Conservation (phyloP, 2,888 invertebrate genomes). For the Calameuta filiformis region DNA sequence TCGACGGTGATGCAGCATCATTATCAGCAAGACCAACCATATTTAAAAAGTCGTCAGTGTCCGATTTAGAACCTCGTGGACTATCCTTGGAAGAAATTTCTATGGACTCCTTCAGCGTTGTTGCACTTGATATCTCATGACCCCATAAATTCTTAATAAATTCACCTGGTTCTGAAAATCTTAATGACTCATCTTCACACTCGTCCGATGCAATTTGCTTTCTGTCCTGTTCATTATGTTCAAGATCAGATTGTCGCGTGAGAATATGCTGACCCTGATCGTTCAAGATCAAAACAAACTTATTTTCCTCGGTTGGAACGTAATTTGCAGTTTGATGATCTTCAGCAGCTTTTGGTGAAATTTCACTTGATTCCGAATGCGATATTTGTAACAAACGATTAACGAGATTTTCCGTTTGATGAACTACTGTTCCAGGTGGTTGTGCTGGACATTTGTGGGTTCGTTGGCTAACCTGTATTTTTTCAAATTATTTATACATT, state of each 20-base stretch:
- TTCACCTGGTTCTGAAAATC: conserved; percentile 7
- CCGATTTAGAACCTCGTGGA: conserved; percentile 24
- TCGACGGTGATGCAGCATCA: conserved; percentile 74
- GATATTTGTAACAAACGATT: conserved; percentile 40
- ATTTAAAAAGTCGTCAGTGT: conserved; percentile 63
- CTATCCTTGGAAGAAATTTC: conserved; percentile 27
- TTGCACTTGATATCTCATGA: conserved; percentile 27
- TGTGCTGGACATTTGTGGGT: conserved; percentile 82
- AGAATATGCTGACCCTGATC: conserved; percentile 54
- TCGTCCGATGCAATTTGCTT: conserved; percentile 5
- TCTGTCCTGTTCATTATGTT: conserved; percentile 20
- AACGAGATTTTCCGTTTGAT: conserved; percentile 53
- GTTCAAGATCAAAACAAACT: conserved; percentile 55
- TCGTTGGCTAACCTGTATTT: conserved; percentile 78
- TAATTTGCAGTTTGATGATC: conserved; percentile 63
- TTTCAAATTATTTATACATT: background rate
- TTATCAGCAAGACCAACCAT: conserved; percentile 68
- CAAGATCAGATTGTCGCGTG: conserved; percentile 46
- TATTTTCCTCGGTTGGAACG: conserved; percentile 41
- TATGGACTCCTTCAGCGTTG: conserved; percentile 16
- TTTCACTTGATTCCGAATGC: conserved; percentile 47
- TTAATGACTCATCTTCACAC: conserved; percentile 17
- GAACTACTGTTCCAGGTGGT: conserved; percentile 71
- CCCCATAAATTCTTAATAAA: conserved; percentile 29
- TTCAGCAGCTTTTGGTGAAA: conserved; percentile 64